Base-by-base conservation (phyloP, 2,797 vertebrate genomes). In the Bovichtus diacanthus region DNA sequence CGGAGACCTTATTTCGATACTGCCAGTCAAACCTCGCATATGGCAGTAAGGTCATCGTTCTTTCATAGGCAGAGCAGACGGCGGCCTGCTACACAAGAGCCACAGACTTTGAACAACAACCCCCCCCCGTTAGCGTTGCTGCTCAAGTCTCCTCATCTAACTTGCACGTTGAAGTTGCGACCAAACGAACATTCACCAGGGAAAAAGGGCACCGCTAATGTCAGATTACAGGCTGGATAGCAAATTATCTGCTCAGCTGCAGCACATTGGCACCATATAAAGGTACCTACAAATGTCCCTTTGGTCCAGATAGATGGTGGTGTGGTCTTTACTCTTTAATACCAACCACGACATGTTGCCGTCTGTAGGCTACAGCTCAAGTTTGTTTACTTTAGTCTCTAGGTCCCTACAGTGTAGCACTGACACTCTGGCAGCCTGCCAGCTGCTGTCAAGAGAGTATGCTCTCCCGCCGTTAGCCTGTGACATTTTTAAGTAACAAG, bases 381-480 rank as follows among this genome's bases (percentile, higher is more conserved):
- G 36, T 61, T 74, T 21, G 23, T 29, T 69, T 41, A 50, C 25
- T 56, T 43, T n/a, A 31, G 19, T 31, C 19, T 55, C 44, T 34
- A 2, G 47, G 55, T 73, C 16, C 36, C 16, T 29, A n/a, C 0
- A 9, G 5, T 31, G 31, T 36, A 36, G 47, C 29, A n/a, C 25
- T 9, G 4, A 18, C 21, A 27, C 21, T 34, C 46, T 66, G 36
- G 38, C 43, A 38, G 31, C 27, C 27, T 49, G 18, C 34, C 43
- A 25, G 27, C 55, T 34, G 46, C 38, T 51, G 55, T 60, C 73
- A 53, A 49, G n/a, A 41, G 19, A 47, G 15, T 0, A 27, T 31
- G 34, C 41, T n/a, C 9, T 36, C 9, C 9, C 29, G 8, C 25
- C 41, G 19, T 49, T 10, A 36, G 29, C 10, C 9, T 25, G 41